Percentiles rank a stretch among this genome's conserved stretches.
Evolutionary conservation across 92 coral and sea anemone genomes (phyloP).

Genomic region (Epizoanthus rinbou): DNA sequence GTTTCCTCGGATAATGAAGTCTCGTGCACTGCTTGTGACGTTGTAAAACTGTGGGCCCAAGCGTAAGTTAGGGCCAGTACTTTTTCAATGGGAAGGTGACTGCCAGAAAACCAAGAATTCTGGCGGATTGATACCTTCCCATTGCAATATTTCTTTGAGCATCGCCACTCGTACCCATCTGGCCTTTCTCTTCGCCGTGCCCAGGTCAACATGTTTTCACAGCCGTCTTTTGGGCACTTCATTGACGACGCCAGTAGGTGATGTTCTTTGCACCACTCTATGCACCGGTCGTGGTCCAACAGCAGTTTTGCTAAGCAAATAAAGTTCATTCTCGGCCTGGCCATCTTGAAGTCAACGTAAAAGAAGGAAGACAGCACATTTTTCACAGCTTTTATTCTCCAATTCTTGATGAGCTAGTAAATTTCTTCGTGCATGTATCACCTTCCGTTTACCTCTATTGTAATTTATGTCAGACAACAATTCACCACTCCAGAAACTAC

Average conservation of each 20-base stretch:
- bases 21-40: constrained; percentile 35
- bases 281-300: neutral
- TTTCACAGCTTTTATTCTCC: too few species aligned
- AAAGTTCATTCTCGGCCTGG: too few species aligned
- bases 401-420: too few species aligned
- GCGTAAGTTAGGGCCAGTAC: constrained; percentile 32
- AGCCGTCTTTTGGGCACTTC: neutral
- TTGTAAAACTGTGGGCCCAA: constrained; percentile 30
- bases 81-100: constrained; percentile 36
- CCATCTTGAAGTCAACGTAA: too few species aligned
- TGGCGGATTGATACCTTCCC: constrained; percentile 11
- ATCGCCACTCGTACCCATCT: constrained; percentile 19
- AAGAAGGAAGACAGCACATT: too few species aligned
- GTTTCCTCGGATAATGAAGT: neutral
- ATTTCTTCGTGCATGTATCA: too few species aligned
- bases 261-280: constrained; percentile 6
- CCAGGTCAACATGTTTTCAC: neutral
- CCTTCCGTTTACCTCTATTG: too few species aligned
- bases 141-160: constrained; percentile 7
- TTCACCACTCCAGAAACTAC: too few species aligned
- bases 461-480: too few species aligned
- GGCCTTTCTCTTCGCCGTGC: neutral
- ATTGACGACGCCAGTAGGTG: constrained; percentile 5
- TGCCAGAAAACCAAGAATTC: constrained; percentile 39
- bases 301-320: too few species aligned